Conservation (phyloP, 2,888 invertebrate species). For the Macrophya annulata region DNA sequence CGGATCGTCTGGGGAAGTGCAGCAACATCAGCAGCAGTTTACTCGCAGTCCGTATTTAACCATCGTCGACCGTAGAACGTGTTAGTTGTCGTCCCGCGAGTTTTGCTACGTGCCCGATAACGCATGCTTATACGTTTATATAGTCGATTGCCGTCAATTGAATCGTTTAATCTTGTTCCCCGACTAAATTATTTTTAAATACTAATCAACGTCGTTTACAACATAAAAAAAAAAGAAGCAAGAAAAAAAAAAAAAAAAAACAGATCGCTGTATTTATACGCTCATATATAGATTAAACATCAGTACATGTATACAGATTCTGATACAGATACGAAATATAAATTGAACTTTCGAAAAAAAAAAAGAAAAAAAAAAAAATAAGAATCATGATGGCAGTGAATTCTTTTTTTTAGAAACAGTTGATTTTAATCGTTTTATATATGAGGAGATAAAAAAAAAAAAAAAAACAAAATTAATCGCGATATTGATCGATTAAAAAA, state of each 20-base stretch:
- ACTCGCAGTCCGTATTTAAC: constrained; percentile 17
- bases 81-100: background rate
- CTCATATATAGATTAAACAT: background rate
- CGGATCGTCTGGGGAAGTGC: background rate
- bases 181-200: constrained; percentile 13
- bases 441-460: background rate
- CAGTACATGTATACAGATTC: background rate
- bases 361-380: background rate
- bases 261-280: background rate
- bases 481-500: background rate
- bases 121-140: background rate
- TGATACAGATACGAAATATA: background rate
- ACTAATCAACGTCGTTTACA: constrained; percentile 1
- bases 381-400: background rate
- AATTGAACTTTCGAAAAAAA: background rate
- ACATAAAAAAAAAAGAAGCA: background rate
- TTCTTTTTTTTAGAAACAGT: background rate
- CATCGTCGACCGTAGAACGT: background rate
- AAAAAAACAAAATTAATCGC: background rate
- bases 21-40: background rate
- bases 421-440: background rate
- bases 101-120: background rate
- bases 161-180: constrained; percentile 37
- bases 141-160: constrained; percentile 40
- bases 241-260: background rate